phyloP scores from a whole-genome alignment of 1,140 invertebrate species.

The Venturia canescens region DNA sequence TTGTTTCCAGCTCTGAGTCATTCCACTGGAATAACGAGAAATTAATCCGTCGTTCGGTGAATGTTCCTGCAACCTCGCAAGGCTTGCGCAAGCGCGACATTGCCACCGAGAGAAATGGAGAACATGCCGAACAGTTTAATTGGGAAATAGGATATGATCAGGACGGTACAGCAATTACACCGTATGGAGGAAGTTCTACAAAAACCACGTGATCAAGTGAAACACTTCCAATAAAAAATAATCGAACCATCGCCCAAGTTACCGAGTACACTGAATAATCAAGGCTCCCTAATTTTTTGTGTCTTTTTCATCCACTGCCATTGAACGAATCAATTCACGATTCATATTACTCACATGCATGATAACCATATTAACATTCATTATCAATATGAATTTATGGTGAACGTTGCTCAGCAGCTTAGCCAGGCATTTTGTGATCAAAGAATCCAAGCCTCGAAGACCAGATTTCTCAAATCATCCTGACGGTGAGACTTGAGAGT shows the following conservation, averaged over 20 bases:
- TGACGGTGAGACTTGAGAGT: background rate
- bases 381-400: too few species aligned
- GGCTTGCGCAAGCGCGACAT: background rate
- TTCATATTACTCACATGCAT: too few species aligned
- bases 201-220: background rate
- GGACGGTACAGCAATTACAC: background rate
- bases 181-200: background rate
- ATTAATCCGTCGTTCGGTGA: conserved; percentile 36
- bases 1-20: conserved; percentile 26
- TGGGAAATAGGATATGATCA: background rate
- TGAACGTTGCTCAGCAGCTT: too few species aligned
- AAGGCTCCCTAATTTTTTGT: background rate
- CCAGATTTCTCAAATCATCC: background rate
- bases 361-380: too few species aligned
- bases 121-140: conserved; percentile 21
- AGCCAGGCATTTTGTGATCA: too few species aligned
- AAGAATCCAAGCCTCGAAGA: too few species aligned
- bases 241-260: too few species aligned
- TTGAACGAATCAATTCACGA: too few species aligned
- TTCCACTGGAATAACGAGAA: conserved; percentile 42
- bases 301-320: too few species aligned
- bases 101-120: conserved; percentile 6
- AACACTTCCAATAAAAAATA: background rate
- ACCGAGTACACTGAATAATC: background rate
- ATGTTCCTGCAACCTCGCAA: background rate